phyloP scores from a whole-genome alignment of 1,140 invertebrate species.

The Tetraneura akinire region DNA sequence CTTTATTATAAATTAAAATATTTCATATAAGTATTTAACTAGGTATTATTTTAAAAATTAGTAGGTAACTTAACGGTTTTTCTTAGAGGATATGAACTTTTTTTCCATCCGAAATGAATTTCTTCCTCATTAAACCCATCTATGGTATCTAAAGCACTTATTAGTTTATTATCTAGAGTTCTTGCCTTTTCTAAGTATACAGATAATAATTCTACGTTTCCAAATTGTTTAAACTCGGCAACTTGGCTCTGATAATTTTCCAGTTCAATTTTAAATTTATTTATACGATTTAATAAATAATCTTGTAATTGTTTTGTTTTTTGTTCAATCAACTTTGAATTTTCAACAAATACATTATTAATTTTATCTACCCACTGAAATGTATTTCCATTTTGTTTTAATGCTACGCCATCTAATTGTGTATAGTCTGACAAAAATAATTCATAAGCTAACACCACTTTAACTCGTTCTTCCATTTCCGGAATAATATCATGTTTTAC shows the following conservation, averaged over 20 bases:
- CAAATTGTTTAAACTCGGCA: slow-evolving; percentile 85
- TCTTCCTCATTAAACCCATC: slow-evolving; percentile 93
- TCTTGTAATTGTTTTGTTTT: slow-evolving; percentile 88
- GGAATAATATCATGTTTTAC: slow-evolving; percentile 72
- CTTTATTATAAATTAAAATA: no score
- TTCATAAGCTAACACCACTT: slow-evolving; percentile 64
- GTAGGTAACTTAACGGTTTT: slow-evolving; percentile 36
- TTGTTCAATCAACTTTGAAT: slow-evolving; percentile 74
- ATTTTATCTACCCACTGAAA: slow-evolving; percentile 82
- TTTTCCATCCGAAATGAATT: slow-evolving; percentile 83
- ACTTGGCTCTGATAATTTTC: slow-evolving; percentile 78
- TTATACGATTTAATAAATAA: slow-evolving; percentile 66
- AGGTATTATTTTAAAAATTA: background rate
- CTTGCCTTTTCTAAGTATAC: slow-evolving; percentile 82
- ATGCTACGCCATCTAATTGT: slow-evolving; percentile 75
- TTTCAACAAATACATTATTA: slow-evolving; percentile 78
- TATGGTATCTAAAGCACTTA: slow-evolving; percentile 75
- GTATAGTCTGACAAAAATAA: slow-evolving; percentile 80
- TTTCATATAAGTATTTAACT: no score
- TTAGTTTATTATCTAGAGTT: slow-evolving; percentile 70
- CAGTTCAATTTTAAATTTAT: slow-evolving; percentile 78
- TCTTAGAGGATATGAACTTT: slow-evolving; percentile 78
- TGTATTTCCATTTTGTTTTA: slow-evolving; percentile 82
- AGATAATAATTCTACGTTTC: slow-evolving; percentile 81
- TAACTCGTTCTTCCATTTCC: slow-evolving; percentile 75